Evolutionary conservation across 1,140 invertebrate species (phyloP).

Genomic region (Ridgeia piscesae): DNA sequence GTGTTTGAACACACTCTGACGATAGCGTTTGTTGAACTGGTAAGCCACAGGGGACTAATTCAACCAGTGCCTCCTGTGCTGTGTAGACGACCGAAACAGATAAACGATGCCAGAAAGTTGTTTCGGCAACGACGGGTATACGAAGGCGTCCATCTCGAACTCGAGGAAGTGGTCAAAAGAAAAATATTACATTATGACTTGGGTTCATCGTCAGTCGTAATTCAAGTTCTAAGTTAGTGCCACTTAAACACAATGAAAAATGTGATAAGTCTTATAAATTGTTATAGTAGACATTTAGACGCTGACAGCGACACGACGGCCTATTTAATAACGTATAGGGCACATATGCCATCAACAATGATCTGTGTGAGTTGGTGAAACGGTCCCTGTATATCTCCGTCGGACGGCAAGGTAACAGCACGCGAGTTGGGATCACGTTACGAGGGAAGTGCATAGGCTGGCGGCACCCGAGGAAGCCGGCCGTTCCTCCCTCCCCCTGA

Average conservation of each 20-base stretch:
- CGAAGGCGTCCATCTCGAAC: neutral
- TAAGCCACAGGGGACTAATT: no score
- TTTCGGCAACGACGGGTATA: neutral
- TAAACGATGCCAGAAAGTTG: neutral
- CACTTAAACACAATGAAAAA: neutral
- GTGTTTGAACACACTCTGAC: neutral
- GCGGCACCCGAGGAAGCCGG: neutral
- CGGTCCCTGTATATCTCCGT: neutral
- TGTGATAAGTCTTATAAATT: neutral
- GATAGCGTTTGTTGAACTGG: neutral
- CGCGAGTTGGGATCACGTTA: neutral
- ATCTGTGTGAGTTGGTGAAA: neutral
- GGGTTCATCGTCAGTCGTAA: neutral
- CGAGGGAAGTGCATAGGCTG: neutral
- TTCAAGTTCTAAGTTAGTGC: neutral
- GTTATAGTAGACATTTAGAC: neutral
- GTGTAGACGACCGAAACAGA: neutral
- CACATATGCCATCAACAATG: neutral
- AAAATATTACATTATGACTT: neutral
- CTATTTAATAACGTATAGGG: neutral
- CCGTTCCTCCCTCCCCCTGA: no score
- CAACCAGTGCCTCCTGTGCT: no score
- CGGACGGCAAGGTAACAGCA: neutral
- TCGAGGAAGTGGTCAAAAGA: neutral
- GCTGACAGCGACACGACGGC: neutral